Evolutionary conservation across 2,113 vertebrate species (phyloP), one percentile per base, ranked within the genome.

Genomic region (Thunnus thynnus): DNA sequence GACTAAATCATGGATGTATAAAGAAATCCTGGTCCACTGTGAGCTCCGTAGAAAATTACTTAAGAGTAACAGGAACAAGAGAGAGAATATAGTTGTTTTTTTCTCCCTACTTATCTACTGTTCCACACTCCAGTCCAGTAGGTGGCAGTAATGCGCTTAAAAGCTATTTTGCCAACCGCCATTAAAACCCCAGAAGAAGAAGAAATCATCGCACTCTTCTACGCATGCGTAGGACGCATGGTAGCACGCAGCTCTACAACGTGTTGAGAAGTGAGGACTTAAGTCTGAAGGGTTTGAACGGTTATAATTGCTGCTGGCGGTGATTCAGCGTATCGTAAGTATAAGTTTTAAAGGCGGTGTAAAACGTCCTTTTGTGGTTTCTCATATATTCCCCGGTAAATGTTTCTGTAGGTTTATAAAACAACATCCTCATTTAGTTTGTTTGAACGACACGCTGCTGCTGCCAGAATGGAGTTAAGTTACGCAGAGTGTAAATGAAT

Each of bases 231-330:
- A 30, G 27, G 27, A 30, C 27, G 27, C 27, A 30, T 30, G 52
- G 68, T 95, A 95, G 80, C 92, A 92, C 90, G 91, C 92, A 91
- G 48, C 72, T 52, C 25, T 36, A 87, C 91, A 93, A 90, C 92
- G 92, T 93, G 88, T 25, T 30, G 27, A 30, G 27, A 30, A 30
- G 27, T 30, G 27, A 30, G 17, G 54, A 18, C 5, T n/a, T 20
- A 9, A 41, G 17, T 30, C 10, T 70, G 12, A 65, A 11, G 12
- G 41, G 13, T 74, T 67, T 67, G 46, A 75, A 41, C 5, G 22
- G 17, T 17, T 52, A 3, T 61, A 78, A 65, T 41, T 46, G 5
- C 9, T 3, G 46, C 41, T 4, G 47, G 0, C 30, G 3, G 18
- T 8, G 1, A 64, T 13, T 64, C 8, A 14, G n/a, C 44, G 1